These are phyloP conservation scores for Otolemur crassicaudatus DNA, from an alignment of 2,797 vertebrate species.

Conservation along the genomic window DNA sequence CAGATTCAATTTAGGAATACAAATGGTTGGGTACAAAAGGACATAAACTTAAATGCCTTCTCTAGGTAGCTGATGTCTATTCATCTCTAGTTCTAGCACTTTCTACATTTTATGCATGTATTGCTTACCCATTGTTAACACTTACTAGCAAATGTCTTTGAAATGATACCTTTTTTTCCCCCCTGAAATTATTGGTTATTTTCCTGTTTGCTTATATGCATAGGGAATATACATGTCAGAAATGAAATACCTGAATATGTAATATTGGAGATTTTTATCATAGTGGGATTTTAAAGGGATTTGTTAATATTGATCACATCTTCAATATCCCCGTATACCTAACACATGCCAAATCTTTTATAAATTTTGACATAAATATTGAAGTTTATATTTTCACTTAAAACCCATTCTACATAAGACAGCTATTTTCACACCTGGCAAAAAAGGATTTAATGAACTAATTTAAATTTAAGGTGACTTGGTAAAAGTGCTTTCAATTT, in stretches of 20 bases:
- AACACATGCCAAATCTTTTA: not conserved
- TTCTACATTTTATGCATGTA: not conserved
- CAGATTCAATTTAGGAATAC: not conserved
- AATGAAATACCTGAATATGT: slow-evolving; percentile 36
- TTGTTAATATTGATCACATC: not conserved
- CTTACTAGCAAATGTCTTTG: slow-evolving; percentile 4
- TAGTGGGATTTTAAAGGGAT: slow-evolving; percentile 18
- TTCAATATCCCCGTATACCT: not conserved
- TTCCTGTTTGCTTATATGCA: not conserved
- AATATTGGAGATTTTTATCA: slow-evolving; percentile 12
- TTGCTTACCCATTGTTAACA: not conserved
- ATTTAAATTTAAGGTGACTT: slow-evolving; percentile 60
- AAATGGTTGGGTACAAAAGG: not conserved
- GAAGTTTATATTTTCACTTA: slow-evolving; percentile 50
- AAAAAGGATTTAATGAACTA: slow-evolving; percentile 56
- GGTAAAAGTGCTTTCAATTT: not conserved
- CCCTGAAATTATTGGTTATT: slow-evolving; percentile 10
- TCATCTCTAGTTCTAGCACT: not conserved
- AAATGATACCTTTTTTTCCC: not conserved
- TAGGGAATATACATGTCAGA: not conserved
- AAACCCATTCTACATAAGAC: not conserved
- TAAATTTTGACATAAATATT: slow-evolving; percentile 56
- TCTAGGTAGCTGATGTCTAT: not conserved
- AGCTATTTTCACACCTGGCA: slow-evolving; percentile 24
- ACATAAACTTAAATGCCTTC: not conserved